These are phyloP conservation scores for Spea hammondii DNA, from an alignment of 2,797 vertebrate species.

Conservation along the genomic window DNA sequence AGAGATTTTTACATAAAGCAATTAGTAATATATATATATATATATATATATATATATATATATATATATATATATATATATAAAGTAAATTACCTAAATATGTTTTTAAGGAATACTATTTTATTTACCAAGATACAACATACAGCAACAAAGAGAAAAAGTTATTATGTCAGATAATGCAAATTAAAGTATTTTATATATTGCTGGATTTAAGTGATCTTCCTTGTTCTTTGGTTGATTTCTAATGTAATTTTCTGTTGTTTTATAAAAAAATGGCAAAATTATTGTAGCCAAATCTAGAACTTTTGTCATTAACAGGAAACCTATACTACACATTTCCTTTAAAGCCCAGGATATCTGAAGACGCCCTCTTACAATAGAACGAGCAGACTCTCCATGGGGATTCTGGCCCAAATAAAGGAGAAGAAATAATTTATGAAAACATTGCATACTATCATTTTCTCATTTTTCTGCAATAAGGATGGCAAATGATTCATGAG, in stretches of 20 bases:
- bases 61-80: no score
- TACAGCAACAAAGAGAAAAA: constrained; percentile 68
- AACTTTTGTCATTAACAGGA: no score
- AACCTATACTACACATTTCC: neutral
- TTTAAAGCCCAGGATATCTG: neutral
- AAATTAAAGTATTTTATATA: no score
- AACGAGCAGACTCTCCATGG: constrained; percentile 47
- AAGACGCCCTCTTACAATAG: neutral
- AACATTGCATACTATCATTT: constrained; percentile 73
- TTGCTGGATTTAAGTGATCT: no score
- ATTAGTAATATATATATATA: no score
- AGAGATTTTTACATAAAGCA: neutral
- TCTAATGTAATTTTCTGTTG: no score
- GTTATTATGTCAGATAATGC: constrained; percentile 67
- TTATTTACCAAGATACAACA: constrained; percentile 58
- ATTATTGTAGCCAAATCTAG: no score
- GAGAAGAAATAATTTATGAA: constrained; percentile 71
- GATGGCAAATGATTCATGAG: constrained; percentile 75
- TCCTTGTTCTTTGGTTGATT: no score
- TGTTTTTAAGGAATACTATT: no score
- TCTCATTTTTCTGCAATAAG: constrained; percentile 76
- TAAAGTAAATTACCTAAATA: no score
- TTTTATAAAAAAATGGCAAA: no score
- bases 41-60: no score
- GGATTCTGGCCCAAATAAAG: constrained; percentile 58